Conservation (phyloP, 1,140 invertebrate species). For the Piezodorus guildinii region DNA sequence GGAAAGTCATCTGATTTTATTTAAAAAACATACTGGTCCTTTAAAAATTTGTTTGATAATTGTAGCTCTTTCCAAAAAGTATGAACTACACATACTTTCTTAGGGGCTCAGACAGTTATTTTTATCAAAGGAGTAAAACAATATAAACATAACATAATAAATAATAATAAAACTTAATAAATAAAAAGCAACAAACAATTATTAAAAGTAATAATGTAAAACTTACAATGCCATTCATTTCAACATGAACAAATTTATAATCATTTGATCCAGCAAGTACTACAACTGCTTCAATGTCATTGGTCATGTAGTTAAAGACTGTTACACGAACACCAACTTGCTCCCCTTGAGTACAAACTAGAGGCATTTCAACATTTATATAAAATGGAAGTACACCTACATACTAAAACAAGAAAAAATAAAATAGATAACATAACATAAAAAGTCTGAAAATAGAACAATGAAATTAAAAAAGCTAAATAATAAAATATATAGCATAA, state of each 20-base stretch:
- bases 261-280: conserved; percentile 72
- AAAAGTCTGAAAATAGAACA: neutral
- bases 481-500: neutral
- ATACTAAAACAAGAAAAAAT: conserved; percentile 41
- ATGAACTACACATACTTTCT: too few relatives aligned
- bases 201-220: neutral
- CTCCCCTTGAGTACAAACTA: conserved; percentile 71
- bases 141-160: too few relatives aligned
- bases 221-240: conserved; percentile 72
- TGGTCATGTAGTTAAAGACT: conserved; percentile 85
- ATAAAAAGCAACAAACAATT: neutral
- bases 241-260: conserved; percentile 91
- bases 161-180: too few relatives aligned
- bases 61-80: too few relatives aligned
- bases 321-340: conserved; percentile 85
- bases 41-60: too few relatives aligned
- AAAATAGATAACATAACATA: too few relatives aligned
- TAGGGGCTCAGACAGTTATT: too few relatives aligned
- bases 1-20: too few relatives aligned
- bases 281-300: conserved; percentile 72
- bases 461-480: neutral
- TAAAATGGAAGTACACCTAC: conserved; percentile 81
- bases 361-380: conserved; percentile 89
- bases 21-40: neutral
- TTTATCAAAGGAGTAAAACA: too few relatives aligned